These are phyloP conservation scores for Apamea epomidion DNA, from an alignment of 2,888 invertebrate genomes.

Conservation along the genomic window DNA sequence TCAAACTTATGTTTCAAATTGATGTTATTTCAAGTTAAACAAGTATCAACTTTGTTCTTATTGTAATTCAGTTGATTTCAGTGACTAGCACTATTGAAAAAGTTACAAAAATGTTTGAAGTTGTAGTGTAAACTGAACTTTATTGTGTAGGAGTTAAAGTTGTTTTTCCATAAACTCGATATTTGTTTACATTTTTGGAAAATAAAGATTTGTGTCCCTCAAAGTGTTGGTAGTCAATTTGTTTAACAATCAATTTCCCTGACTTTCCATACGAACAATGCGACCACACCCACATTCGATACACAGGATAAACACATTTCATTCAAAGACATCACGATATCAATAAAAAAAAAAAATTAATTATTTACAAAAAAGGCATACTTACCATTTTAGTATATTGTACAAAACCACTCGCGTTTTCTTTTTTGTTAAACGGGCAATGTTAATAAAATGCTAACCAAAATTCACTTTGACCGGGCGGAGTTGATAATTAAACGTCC, in stretches of 20 bases:
- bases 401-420: slow-evolving; percentile 54
- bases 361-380: slow-evolving; percentile 60
- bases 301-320: background rate
- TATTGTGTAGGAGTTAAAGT: too few relatives aligned
- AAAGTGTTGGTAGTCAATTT: background rate
- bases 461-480: slow-evolving; percentile 20
- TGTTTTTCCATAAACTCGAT: too few relatives aligned
- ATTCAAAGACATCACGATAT: slow-evolving; percentile 3
- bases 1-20: too few relatives aligned
- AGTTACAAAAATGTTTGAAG: too few relatives aligned
- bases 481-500: background rate
- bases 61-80: too few relatives aligned
- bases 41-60: too few relatives aligned
- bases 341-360: slow-evolving; percentile 21
- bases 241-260: background rate
- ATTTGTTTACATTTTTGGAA: too few relatives aligned
- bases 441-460: background rate
- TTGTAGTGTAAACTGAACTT: too few relatives aligned
- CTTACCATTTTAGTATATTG: slow-evolving; percentile 54
- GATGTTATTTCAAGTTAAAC: too few relatives aligned
- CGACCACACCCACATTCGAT: slow-evolving; percentile 9
- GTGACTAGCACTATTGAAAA: too few relatives aligned
- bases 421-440: background rate
- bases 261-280: background rate
- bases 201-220: background rate